These are phyloP conservation scores for Thelaira solivaga DNA, from an alignment of 2,888 invertebrate genomes.

Conservation along the genomic window DNA sequence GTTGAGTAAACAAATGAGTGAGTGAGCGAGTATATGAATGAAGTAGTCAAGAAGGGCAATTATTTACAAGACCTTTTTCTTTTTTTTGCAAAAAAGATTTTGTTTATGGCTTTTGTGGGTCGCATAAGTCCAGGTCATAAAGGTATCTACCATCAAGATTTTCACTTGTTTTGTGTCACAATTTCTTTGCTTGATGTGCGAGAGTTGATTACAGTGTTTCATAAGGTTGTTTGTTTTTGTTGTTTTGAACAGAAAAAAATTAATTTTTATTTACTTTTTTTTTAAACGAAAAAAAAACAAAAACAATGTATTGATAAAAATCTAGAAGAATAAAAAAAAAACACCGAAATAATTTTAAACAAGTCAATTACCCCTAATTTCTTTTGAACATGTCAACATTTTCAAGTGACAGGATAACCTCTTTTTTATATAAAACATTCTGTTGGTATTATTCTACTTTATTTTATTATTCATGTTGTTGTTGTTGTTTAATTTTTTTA, in stretches of 20 bases:
- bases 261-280: conserved; percentile 15
- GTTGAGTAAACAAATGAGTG: conserved; percentile 17
- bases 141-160: conserved; percentile 38
- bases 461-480: not conserved
- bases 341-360: conserved; percentile 59
- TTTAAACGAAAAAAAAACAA: not conserved
- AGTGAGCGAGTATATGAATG: conserved; percentile 9
- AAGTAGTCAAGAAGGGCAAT: conserved; percentile 36
- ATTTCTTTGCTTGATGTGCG: not conserved
- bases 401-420: conserved; percentile 63
- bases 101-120: conserved; percentile 33
- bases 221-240: conserved; percentile 8
- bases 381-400: conserved; percentile 63
- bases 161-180: conserved; percentile 34
- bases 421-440: conserved; percentile 40
- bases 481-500: conserved; percentile 7
- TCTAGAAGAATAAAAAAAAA: not conserved
- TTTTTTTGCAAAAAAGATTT: not conserved
- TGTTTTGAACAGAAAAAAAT: conserved; percentile 12
- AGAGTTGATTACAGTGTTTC: conserved; percentile 18
- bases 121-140: conserved; percentile 53
- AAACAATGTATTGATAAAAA: not conserved
- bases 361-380: conserved; percentile 63
- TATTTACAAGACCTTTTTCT: conserved; percentile 1
- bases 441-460: conserved; percentile 18